Evolutionary conservation across 1,140 invertebrate species (phyloP).

Genomic region (Drosophila eugracilis): DNA sequence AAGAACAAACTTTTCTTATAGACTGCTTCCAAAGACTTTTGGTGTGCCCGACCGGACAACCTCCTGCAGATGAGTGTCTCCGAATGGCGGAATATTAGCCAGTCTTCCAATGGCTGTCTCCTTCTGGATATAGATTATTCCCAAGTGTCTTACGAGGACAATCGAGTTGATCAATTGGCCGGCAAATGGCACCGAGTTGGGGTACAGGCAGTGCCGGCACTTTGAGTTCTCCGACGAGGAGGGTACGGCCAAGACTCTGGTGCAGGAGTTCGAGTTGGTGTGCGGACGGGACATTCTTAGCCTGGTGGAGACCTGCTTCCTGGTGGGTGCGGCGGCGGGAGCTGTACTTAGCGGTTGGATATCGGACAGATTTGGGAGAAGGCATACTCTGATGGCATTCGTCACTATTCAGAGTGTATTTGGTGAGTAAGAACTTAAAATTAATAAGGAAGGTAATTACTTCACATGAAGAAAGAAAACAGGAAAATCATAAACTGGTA

Average conservation of each 20-base stretch:
- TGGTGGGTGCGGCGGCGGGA: slow-evolving; percentile 90
- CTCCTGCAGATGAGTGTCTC: slow-evolving; percentile 85
- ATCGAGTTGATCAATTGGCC: slow-evolving; percentile 62
- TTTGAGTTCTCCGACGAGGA: slow-evolving; percentile 89
- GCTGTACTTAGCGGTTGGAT: slow-evolving; percentile 89
- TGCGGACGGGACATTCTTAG: slow-evolving; percentile 87
- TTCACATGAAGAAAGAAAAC: no score
- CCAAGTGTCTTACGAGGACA: slow-evolving; percentile 44
- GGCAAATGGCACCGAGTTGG: slow-evolving; percentile 22
- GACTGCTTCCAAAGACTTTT: slow-evolving; percentile 86
- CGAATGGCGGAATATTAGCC: slow-evolving; percentile 88
- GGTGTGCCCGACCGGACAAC: slow-evolving; percentile 87
- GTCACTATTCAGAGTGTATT: slow-evolving; percentile 72
- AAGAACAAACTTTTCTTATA: slow-evolving; percentile 57
- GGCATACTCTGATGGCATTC: slow-evolving; percentile 88
- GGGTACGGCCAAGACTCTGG: slow-evolving; percentile 86
- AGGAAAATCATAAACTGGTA: no score
- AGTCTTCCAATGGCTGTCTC: slow-evolving; percentile 85
- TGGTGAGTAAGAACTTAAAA: slow-evolving; percentile 53
- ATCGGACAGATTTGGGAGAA: slow-evolving; percentile 90
- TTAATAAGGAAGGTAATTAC: no score
- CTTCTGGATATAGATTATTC: slow-evolving; percentile 82
- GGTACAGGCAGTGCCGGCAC: slow-evolving; percentile 85
- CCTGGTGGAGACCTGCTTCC: slow-evolving; percentile 89
- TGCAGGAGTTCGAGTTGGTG: slow-evolving; percentile 88